These are phyloP conservation scores for Calcarius lapponicus DNA, from an alignment of 2,797 vertebrate genomes.

Conservation along the genomic window DNA sequence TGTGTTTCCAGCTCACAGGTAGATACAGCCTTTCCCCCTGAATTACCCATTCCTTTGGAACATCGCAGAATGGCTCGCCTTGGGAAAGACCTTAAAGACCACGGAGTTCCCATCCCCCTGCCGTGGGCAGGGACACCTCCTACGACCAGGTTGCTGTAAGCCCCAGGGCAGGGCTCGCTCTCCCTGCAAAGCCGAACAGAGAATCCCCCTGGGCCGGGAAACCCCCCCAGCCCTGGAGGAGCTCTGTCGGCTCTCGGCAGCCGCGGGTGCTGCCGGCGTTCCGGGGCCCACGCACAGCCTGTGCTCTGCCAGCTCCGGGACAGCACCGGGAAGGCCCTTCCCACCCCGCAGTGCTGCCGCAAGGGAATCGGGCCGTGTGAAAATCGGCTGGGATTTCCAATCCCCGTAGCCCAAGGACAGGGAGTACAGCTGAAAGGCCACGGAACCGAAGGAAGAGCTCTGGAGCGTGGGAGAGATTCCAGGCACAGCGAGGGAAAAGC, in stretches of 20 bases:
- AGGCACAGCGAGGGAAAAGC: background rate
- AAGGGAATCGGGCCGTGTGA: fast-evolving
- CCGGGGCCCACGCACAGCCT: background rate
- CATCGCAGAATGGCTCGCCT: fast-evolving
- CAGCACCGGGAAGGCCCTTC: background rate
- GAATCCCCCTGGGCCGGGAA: background rate
- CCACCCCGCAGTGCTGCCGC: background rate
- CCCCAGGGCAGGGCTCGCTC: background rate
- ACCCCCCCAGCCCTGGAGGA: background rate
- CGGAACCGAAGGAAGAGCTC: background rate
- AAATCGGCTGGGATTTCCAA: background rate
- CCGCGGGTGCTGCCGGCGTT: background rate
- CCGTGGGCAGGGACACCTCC: background rate
- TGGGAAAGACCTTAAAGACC: background rate
- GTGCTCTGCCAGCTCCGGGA: background rate
- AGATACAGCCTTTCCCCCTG: background rate
- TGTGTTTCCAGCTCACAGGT: background rate
- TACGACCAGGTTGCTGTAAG: fast-evolving
- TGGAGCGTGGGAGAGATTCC: background rate
- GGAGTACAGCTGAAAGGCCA: background rate
- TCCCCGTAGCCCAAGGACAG: fast-evolving
- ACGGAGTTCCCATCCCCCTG: background rate
- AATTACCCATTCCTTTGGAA: background rate
- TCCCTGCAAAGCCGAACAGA: too few relatives aligned
- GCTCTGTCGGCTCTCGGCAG: background rate